These are phyloP conservation scores for Mamestra brassicae DNA, from an alignment of 2,888 invertebrate genomes.

Conservation along the genomic window DNA sequence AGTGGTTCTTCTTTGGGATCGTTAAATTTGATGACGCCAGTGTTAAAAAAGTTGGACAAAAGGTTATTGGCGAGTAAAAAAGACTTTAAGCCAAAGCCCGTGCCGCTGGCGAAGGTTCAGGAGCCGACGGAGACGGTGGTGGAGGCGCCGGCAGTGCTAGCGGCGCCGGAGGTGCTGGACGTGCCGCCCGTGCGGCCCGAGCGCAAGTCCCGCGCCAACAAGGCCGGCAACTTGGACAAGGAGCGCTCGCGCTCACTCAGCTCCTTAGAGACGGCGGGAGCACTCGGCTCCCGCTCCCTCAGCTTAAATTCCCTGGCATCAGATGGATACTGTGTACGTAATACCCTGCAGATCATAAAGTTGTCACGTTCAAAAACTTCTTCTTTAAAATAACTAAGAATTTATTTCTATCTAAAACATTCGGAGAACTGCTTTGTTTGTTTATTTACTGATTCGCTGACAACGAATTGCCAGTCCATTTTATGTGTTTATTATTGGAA, in stretches of 20 bases:
- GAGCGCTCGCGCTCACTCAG: slow-evolving; percentile 86
- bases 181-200: slow-evolving; percentile 83
- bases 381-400: not conserved
- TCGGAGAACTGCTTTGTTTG: slow-evolving; percentile 13
- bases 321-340: slow-evolving; percentile 96
- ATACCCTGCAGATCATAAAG: not conserved
- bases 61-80: slow-evolving; percentile 87
- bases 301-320: slow-evolving; percentile 94
- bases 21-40: slow-evolving; percentile 91
- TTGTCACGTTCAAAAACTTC: not conserved
- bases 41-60: slow-evolving; percentile 88
- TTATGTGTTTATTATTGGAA: not conserved
- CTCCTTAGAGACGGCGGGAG: slow-evolving; percentile 78
- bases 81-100: slow-evolving; percentile 87
- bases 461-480: not conserved
- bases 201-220: slow-evolving; percentile 78
- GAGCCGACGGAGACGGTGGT: slow-evolving; percentile 65
- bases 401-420: not conserved
- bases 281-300: slow-evolving; percentile 90
- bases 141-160: slow-evolving; percentile 52
- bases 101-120: slow-evolving; percentile 81
- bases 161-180: slow-evolving; percentile 54
- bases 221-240: slow-evolving; percentile 79
- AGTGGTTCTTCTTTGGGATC: slow-evolving; percentile 91
- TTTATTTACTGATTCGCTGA: slow-evolving; percentile 16